Conservation (phyloP, 2,113 vertebrate genomes). For the Xyliphius kryptos region DNA sequence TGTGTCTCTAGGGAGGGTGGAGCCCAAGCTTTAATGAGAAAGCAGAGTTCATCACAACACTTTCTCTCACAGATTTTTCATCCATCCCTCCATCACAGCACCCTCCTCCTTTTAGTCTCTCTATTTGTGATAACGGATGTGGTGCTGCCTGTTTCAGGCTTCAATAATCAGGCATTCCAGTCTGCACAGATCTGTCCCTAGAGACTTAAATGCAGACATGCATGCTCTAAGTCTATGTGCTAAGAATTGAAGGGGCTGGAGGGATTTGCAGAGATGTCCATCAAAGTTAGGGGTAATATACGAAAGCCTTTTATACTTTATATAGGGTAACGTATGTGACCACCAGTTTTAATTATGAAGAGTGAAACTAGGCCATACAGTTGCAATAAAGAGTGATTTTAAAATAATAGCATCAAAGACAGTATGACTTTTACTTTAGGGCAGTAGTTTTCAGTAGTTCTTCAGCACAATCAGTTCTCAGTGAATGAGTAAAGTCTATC, state of each 20-base stretch:
- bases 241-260: neutral
- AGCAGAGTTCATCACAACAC: slow-evolving; percentile 30
- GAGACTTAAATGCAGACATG: slow-evolving; percentile 10
- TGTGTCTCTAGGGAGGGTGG: slow-evolving; percentile 26
- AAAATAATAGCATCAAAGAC: too few species aligned
- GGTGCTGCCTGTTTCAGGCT: neutral
- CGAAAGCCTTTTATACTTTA: neutral
- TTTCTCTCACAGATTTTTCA: neutral
- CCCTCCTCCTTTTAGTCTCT: neutral
- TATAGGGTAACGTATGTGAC: too few species aligned
- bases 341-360: too few species aligned
- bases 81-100: neutral
- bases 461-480: too few species aligned
- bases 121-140: neutral
- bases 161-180: slow-evolving; percentile 14
- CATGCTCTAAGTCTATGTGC: neutral
- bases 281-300: neutral
- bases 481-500: too few species aligned
- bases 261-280: neutral
- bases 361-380: too few species aligned
- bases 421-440: too few species aligned
- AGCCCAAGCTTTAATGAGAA: slow-evolving; percentile 38
- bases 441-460: too few species aligned
- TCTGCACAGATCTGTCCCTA: slow-evolving; percentile 12
- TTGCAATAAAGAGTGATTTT: too few species aligned